phyloP scores from a whole-genome alignment of 1,140 invertebrate genomes.

The silkworm (Bombyx mori) region DNA sequence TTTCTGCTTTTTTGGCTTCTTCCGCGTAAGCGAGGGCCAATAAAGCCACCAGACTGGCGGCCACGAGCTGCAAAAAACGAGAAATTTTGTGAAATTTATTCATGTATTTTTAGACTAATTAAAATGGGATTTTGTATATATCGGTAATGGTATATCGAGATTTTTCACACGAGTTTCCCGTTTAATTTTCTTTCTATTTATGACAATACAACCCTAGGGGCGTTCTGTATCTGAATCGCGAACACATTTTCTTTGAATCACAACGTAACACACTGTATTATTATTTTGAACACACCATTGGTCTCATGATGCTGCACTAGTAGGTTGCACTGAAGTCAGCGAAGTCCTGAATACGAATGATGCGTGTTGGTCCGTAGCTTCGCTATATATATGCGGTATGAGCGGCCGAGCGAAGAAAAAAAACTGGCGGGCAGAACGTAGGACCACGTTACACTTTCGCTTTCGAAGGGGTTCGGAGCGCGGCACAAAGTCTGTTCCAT shows the following conservation, averaged over 20 bases:
- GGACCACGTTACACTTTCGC: conserved; percentile 70
- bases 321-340: conserved; percentile 70
- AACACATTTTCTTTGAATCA: too few species aligned
- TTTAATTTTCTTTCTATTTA: too few species aligned
- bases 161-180: too few species aligned
- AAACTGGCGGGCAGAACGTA: conserved; percentile 47
- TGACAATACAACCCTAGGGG: too few species aligned
- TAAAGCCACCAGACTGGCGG: conserved; percentile 72
- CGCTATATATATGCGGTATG: conserved; percentile 66
- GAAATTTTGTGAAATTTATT: background rate
- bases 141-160: too few species aligned
- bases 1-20: conserved; percentile 70
- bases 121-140: too few species aligned
- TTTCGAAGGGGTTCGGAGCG: conserved; percentile 51
- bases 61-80: conserved; percentile 59
- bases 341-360: conserved; percentile 71
- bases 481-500: conserved; percentile 45
- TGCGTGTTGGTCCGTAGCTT: conserved; percentile 50
- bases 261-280: too few species aligned
- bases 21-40: conserved; percentile 68
- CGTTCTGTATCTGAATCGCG: too few species aligned
- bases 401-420: conserved; percentile 64
- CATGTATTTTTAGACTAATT: too few species aligned
- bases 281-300: conserved; percentile 60
- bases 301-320: conserved; percentile 68